Conservation (phyloP, 2,797 vertebrate genomes). For the Sardinella longiceps region DNA sequence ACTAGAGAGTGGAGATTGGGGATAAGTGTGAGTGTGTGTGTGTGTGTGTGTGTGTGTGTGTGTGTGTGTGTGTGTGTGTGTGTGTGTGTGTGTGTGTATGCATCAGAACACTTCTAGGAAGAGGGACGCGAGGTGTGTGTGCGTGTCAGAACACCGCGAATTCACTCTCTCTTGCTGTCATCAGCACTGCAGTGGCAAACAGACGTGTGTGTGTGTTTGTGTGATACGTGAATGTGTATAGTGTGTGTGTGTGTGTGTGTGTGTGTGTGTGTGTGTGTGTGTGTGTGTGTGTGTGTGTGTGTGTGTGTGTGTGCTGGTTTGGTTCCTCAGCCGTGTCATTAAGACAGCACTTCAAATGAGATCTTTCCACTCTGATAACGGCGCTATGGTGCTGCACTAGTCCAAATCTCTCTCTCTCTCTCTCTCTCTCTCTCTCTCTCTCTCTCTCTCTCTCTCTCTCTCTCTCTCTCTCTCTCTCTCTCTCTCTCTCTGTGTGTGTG, state of each 20-base stretch:
- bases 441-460: not conserved
- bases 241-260: not conserved
- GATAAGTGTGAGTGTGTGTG: not conserved
- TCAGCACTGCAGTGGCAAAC: not conserved
- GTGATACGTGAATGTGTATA: not conserved
- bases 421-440: too few species aligned
- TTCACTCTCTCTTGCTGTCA: not conserved
- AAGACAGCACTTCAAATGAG: constrained; percentile 24
- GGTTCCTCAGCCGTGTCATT: constrained; percentile 7
- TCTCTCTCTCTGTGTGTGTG: not conserved
- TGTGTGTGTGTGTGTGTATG: not conserved
- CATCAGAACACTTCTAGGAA: not conserved
- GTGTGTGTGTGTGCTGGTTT: not conserved
- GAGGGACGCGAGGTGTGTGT: not conserved
- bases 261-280: not conserved
- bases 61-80: constrained; percentile 7
- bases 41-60: constrained; percentile 11
- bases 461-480: too few species aligned
- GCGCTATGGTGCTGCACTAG: not conserved
- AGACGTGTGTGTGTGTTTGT: not conserved
- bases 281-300: not conserved
- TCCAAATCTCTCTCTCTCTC: not conserved
- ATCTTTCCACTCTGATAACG: constrained; percentile 16
- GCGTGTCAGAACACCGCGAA: not conserved
- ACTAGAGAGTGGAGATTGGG: not conserved